These are phyloP conservation scores for Mesochorus sp. DNA, from an alignment of 2,888 invertebrate genomes.

Conservation along the genomic window DNA sequence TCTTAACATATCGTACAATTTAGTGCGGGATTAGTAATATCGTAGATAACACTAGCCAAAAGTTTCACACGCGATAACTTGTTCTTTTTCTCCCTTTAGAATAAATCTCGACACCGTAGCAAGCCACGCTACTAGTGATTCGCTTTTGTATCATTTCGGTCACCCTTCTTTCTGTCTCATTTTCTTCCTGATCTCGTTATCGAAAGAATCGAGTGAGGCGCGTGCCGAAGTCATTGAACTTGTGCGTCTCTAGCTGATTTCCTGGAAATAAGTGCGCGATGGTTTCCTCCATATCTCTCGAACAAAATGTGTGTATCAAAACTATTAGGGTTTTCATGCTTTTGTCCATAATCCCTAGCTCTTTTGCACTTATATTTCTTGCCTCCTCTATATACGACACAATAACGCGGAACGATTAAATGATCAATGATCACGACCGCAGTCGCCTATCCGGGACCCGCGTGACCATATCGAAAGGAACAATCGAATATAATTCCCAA, in stretches of 20 bases:
- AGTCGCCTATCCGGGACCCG: constrained; percentile 4
- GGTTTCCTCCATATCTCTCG: background rate
- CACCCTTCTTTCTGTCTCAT: background rate
- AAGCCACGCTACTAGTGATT: constrained; percentile 21
- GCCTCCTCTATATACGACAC: background rate
- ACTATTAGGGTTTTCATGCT: constrained; percentile 18
- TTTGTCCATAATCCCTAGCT: background rate
- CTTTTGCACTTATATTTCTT: background rate
- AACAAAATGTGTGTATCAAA: background rate
- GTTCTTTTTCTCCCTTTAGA: background rate
- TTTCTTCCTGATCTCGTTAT: constrained; percentile 32
- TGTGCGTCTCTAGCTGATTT: constrained; percentile 51
- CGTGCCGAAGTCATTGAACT: constrained; percentile 55
- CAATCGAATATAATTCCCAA: constrained; percentile 38
- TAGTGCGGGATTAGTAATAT: too few relatives aligned
- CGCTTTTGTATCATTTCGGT: background rate
- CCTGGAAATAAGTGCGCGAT: background rate
- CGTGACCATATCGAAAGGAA: constrained; percentile 12
- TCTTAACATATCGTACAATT: too few relatives aligned
- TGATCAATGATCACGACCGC: constrained; percentile 46
- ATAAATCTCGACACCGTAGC: background rate
- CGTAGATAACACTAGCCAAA: background rate
- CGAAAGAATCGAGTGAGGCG: constrained; percentile 6
- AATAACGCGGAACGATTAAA: constrained; percentile 2
- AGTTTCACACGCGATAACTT: constrained; percentile 34